Base-by-base conservation (phyloP, 2,888 invertebrate species). In the Tanaodytes sp. region DNA sequence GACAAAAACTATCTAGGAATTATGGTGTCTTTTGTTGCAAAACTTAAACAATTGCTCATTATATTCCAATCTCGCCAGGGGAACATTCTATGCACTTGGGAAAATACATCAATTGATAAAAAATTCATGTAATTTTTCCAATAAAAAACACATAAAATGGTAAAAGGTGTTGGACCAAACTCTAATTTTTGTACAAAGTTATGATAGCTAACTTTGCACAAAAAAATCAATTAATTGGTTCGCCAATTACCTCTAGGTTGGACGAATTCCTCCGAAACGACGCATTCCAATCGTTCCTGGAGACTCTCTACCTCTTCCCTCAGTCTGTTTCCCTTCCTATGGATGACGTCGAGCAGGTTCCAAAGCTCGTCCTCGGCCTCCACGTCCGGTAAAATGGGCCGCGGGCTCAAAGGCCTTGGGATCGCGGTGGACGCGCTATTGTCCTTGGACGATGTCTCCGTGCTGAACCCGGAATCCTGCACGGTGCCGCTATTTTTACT, bases 381-480 rank as follows among this genome's bases (percentile, higher is more conserved):
- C 72, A 86, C 87, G 46, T 69, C 64, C 14, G 57, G 51, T 43
- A 79, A 71, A 48, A 80, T 39, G 80, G 81, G 67, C 63, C 85
- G 57, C 80, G 87, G 77, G 57, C 82, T 82, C 5, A 78, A 75
- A n/a, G 83, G 79, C 42, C 84, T 77, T 6, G 84, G 79, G 39
- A 84, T 82, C 64, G 89, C 89, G 72, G 89, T 89, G 59, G 91
- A 91, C 16, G 91, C 91, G 81, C 90, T 90, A 79, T 93, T 90
- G 80, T 93, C 92, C 72, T 93, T 93, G 80, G 91, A 91, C 54
- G 93, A 93, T 51, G 94, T 93, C 86, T 95, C 95, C 67, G 95
- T 94, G 85, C 94, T 94, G 87, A 95, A 95, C 57, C 95, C 95
- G 46, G 94, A 94, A 86, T 95, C 95, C 81, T 92, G 91, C 18